Base-by-base conservation (phyloP, 2,797 vertebrate genomes). In the Poeciliopsis gracilis region DNA sequence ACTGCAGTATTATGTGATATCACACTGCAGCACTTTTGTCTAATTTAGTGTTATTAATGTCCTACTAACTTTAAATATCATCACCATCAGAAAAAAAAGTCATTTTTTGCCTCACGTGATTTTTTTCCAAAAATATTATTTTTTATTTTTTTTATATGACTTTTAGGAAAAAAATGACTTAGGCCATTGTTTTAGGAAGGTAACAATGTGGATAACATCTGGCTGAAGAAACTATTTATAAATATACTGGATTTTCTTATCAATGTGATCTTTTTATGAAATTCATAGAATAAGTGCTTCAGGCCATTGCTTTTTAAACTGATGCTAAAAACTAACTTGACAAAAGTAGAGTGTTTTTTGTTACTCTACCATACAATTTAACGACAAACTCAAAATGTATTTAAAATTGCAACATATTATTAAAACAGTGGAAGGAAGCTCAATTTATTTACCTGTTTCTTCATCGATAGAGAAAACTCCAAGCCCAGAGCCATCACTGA, bases 401-500 rank as follows among this genome's bases (percentile, higher is more conserved):
- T 73, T 73, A 15, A 41, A 55, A 23, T n/a, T 61, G 11, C 23
- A 46, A 5, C 4, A 12, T 30, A 25, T 46, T 10, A 33, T 20
- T 18, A 23, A 66, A 57, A 30, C 49, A 25, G 33, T 49, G 38
- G 3, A 71, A 18, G 16, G 55, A 23, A 33, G 0, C 18, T 16
- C 76, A 0, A 7, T 16, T 0, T 53, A 13, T 5, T 83, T 96
- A 99, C 98, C 98, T 96, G 97, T 97, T 93, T 98, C 97, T 82
- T 96, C 96, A 77, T 99, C 95, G 16, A 99, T 97, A 85, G 57
- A 82, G 93, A 99, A 99, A 79, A 97, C 63, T 0, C 97, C 96
- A 3, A 98, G 92, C 46, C 97, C 96, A 63, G 97, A 96, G 71
- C 98, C 98, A 49, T 97, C 97, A 8, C 96, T 94, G 81, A 99